phyloP scores from a whole-genome alignment of 2,797 vertebrate genomes.

The Syndactyla subalaris region DNA sequence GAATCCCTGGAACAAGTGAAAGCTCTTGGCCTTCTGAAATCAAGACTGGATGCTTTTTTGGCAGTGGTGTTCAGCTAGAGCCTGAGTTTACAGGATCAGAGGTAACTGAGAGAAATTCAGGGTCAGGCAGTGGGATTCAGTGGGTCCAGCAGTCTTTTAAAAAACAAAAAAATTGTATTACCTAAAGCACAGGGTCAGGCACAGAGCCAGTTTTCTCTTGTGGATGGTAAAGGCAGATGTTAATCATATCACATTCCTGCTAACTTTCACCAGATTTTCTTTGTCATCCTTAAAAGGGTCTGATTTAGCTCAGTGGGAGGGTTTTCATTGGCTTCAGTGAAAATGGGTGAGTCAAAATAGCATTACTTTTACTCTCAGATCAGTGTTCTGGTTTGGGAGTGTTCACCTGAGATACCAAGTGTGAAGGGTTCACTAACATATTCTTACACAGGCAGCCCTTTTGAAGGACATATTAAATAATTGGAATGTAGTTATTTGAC shows the following conservation, averaged over 20 bases:
- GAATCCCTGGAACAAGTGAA: not conserved
- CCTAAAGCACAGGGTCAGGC: not conserved
- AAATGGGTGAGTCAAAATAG: constrained; percentile 22
- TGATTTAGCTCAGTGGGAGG: constrained; percentile 40
- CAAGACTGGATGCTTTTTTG: not conserved
- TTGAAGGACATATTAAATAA: not conserved
- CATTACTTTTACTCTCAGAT: not conserved
- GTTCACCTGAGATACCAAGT: not conserved
- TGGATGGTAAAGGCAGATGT: constrained; percentile 34
- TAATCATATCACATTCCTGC: constrained; percentile 31
- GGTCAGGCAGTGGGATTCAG: not conserved
- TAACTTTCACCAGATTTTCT: constrained; percentile 53
- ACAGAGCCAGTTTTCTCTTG: not conserved
- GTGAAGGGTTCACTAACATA: not conserved
- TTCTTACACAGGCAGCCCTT: not conserved
- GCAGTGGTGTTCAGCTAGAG: not conserved
- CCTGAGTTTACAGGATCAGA: not conserved
- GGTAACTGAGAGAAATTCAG: not conserved
- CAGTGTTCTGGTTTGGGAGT: not conserved
- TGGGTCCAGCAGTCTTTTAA: not conserved
- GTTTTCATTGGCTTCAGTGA: constrained; percentile 18
- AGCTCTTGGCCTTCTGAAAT: not conserved
- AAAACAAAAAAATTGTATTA: not conserved
- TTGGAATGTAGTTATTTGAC: not conserved
- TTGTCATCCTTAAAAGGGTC: constrained; percentile 50